Base-by-base conservation (phyloP, 2,888 invertebrate species). In the Lysandra coridon region DNA sequence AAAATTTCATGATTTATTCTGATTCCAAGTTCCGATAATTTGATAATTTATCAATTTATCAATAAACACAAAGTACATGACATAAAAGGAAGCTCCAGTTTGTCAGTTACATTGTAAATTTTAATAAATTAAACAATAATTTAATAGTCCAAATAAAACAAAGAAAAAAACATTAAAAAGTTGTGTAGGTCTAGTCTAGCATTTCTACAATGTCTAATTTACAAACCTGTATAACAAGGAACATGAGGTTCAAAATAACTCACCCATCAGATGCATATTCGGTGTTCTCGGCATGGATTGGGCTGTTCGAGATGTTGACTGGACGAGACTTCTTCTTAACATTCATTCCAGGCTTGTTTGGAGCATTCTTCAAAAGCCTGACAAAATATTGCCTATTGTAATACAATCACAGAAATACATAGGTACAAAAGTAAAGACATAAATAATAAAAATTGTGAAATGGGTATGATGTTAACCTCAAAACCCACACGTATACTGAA, bases 211-310 rank as follows among this genome's bases (percentile, higher is more conserved):
- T 69, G 6, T 69, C 2, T 37, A 33, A 69, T 69, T 30, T 69
- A 69, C 69, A 69, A 14, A 37, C 69, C 69, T 69, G 69, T 33
- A 69, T 69, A 14, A 69, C 6, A n/a, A n/a, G 7, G 74, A 23
- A 12, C 14, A 57, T 57, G 17, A 57, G 30, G 5, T 17, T 33
- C 23, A 49, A 49, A 69, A 40, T 49, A 12, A 81, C 87, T 83
- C 81, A 93, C 93, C 90, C 88, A 84, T 93, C 93, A 73, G 91
- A 91, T n/a, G 88, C 86, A 76, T 87, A 92, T 80, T 93, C 93
- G 1, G 88, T 85, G 82, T 93, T 94, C 81, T 94, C 94, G 1
- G 89, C 85, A 82, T 91, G 90, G 0, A 90, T 88, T 14, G 92
- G 90, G 80, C 90, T 90, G 81, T 89, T 76, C 2, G 76, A 14